Percentiles rank a stretch among this genome's conserved stretches.
Evolutionary conservation across 2,888 invertebrate species (phyloP).

Genomic region (Ceraclea dissimilis): DNA sequence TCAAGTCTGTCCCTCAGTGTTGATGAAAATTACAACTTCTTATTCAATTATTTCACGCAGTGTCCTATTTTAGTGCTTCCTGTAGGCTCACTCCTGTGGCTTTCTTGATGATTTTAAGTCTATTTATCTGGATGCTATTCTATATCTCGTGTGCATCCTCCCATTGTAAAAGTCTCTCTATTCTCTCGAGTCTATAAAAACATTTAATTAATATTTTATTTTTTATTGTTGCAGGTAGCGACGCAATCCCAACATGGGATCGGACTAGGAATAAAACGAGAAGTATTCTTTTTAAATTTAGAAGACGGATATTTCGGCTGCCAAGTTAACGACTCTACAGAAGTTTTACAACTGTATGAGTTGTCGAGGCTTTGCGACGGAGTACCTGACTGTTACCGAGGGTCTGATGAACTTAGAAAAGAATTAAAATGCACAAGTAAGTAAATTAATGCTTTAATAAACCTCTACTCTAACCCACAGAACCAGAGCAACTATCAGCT

Average conservation of each 20-base stretch:
- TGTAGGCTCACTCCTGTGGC: too few relatives aligned
- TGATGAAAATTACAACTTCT: too few relatives aligned
- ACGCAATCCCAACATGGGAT: constrained; percentile 74
- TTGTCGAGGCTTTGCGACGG: constrained; percentile 92
- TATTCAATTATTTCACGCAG: too few relatives aligned
- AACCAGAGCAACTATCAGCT: too few relatives aligned
- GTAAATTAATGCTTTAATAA: constrained; percentile 30
- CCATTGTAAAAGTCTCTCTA: too few relatives aligned
- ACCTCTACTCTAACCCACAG: not conserved
- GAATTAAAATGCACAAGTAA: constrained; percentile 92
- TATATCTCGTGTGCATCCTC: too few relatives aligned
- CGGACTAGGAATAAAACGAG: constrained; percentile 78
- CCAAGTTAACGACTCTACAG: constrained; percentile 93
- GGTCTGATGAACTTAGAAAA: constrained; percentile 82
- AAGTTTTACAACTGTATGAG: constrained; percentile 91
- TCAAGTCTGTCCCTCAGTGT: too few relatives aligned
- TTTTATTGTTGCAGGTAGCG: constrained; percentile 51
- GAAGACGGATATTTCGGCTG: constrained; percentile 97
- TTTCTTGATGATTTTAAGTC: too few relatives aligned
- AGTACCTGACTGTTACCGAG: constrained; percentile 81
- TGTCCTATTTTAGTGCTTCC: too few relatives aligned
- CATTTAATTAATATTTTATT: constrained; percentile 4
- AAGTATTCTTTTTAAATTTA: constrained; percentile 93
- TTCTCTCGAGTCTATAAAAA: too few relatives aligned
- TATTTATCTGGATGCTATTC: too few relatives aligned